A percentile compares a stretch with the other conserved stretches of the same genome.
Conservation (phyloP, 1,140 invertebrate species). For the Drosophila nikananu region DNA sequence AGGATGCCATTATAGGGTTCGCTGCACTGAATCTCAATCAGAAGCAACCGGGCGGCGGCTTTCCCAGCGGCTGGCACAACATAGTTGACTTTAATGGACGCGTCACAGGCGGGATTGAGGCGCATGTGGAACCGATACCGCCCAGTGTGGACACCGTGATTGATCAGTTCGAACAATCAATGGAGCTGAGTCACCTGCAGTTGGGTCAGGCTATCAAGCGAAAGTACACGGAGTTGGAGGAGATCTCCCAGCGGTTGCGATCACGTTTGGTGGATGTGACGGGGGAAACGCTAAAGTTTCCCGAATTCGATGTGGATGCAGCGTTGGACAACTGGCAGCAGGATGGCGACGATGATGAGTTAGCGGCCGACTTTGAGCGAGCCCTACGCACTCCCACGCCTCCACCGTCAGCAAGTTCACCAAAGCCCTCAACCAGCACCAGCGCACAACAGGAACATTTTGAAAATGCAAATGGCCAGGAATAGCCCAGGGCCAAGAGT, state of each 20-base stretch:
- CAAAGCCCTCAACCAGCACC: conserved; percentile 34
- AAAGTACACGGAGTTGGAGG: conserved; percentile 88
- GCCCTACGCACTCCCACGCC: conserved; percentile 78
- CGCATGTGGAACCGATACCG: conserved; percentile 70
- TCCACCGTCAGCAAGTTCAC: background rate
- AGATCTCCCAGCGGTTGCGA: conserved; percentile 87
- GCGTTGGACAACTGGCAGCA: conserved; percentile 76
- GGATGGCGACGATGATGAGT: conserved; percentile 86
- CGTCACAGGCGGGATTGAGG: conserved; percentile 88
- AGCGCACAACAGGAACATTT: conserved; percentile 53
- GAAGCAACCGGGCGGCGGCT: conserved; percentile 86
- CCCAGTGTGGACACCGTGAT: conserved; percentile 63
- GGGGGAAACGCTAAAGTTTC: conserved; percentile 85
- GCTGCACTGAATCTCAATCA: conserved; percentile 87
- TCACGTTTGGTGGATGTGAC: conserved; percentile 87
- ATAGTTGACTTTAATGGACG: conserved; percentile 88
- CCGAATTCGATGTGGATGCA: conserved; percentile 57
- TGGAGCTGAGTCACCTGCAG: conserved; percentile 70
- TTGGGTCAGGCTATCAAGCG: conserved; percentile 86
- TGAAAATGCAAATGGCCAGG: conserved; percentile 38
- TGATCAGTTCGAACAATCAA: conserved; percentile 66
- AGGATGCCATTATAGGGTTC: conserved; percentile 87
- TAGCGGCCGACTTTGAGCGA: conserved; percentile 86
- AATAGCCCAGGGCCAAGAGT: conserved; percentile 64
- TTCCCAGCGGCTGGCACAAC: conserved; percentile 88